A percentile compares a stretch with the other conserved stretches of the same genome.
These are phyloP conservation scores for Pseudorasbora parva DNA, from an alignment of 2,113 vertebrate genomes.

Conservation along the genomic window DNA sequence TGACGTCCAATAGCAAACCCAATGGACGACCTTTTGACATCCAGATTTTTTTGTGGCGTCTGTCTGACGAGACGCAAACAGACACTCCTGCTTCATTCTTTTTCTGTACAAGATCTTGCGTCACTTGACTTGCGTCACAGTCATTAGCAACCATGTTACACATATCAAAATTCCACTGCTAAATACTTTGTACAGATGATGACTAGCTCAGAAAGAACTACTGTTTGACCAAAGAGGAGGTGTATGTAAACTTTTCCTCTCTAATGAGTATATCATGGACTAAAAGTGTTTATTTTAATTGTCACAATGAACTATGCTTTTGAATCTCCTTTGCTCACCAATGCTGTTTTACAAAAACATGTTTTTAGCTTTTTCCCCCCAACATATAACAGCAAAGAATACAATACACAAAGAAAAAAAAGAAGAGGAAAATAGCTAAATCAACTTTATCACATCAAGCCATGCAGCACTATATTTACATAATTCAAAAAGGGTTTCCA, in stretches of 20 bases:
- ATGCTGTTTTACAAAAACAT: too few relatives aligned
- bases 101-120: not conserved
- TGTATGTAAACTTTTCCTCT: not conserved
- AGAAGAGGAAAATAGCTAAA: too few relatives aligned
- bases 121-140: constrained; percentile 26
- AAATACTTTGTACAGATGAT: constrained; percentile 46
- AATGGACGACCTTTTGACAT: constrained; percentile 16
- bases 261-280: not conserved
- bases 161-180: constrained; percentile 48
- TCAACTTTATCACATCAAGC: too few relatives aligned
- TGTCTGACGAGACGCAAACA: constrained; percentile 17
- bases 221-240: not conserved
- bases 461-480: too few relatives aligned
- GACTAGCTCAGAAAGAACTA: not conserved
- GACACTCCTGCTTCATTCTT: constrained; percentile 4
- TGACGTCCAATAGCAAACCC: constrained; percentile 26
- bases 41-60: constrained; percentile 45
- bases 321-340: not conserved
- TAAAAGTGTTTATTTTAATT: not conserved
- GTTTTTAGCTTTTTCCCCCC: too few relatives aligned
- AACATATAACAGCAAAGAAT: too few relatives aligned
- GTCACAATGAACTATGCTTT: not conserved
- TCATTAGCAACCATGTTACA: constrained; percentile 36
- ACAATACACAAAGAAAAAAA: too few relatives aligned
- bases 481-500: too few relatives aligned